Evolutionary conservation across 2,888 invertebrate species (phyloP), one percentile per base, ranked within the genome.

Genomic region (Nomada hirtipes): DNA sequence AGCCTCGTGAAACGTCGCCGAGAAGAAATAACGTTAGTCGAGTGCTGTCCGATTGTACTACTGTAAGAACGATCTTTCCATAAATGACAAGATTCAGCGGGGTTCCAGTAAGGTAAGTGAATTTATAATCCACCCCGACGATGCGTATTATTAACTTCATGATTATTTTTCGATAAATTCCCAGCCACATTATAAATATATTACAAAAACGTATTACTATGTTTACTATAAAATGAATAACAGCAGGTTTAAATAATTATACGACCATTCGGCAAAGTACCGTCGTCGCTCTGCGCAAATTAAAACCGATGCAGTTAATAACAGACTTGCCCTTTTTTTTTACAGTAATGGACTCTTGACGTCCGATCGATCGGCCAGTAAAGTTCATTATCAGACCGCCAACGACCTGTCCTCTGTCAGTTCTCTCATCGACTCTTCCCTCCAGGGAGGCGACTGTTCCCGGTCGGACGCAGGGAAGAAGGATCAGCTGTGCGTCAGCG

Each of bases 401-500:
- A 13, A 10, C 13, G n/a, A 52, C 15, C 36, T 29, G 47, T 1
- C 18, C 36, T 2, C 11, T 4, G n/a, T 10, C 59, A 67, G 59
- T 36, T 50, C 47, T 60, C 60, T 60, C 52, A 60, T 75, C 50
- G 42, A 68, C 67, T 50, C 26, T 52, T 47, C 44, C 53, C 76
- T 71, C 55, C 36, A 57, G 71, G 44, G 57, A 23, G 36, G 15
- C 23, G 36, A 20, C 50, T 26, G 11, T 60, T 26, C 23, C 42
- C 29, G 26, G 13, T 18, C 23, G 15, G 29, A 20, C 23, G 18
- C 60, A 36, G 7, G 26, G 11, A 29, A 63, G 20, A 36, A 47
- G 55, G 44, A 63, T 70, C 55, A 67, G 60, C 29, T 76, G 71
- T 61, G 60, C 50, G 55, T 76, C 64, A 68, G 47, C 52, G 55